phyloP scores from a whole-genome alignment of 2,888 invertebrate species.

The Melieria omissa region DNA sequence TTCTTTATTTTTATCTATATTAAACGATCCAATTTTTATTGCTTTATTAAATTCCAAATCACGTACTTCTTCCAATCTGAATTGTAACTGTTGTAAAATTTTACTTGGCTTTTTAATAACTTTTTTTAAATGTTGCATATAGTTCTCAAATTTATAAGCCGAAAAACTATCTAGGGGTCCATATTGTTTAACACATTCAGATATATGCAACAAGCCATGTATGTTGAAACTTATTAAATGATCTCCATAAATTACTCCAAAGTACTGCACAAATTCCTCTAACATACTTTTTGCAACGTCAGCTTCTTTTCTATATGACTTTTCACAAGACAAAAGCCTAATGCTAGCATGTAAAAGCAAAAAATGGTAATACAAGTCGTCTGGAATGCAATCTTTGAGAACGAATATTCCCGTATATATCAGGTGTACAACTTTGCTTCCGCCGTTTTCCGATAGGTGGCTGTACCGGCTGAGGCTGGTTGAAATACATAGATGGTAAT shows the following conservation, averaged over 20 bases:
- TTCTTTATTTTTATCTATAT: constrained; percentile 3
- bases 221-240: constrained; percentile 18
- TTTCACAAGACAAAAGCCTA: constrained; percentile 9
- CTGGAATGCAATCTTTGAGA: not conserved
- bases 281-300: constrained; percentile 2
- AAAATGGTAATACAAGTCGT: constrained; percentile 15
- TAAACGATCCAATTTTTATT: constrained; percentile 17
- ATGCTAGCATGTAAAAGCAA: constrained; percentile 9
- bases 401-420: no score
- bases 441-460: no score
- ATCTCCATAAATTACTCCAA: constrained; percentile 3
- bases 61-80: not conserved
- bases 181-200: constrained; percentile 17
- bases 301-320: not conserved
- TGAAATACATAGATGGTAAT: no score
- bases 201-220: constrained; percentile 18
- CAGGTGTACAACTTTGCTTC: no score
- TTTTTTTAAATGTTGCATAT: constrained; percentile 20
- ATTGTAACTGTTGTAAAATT: constrained; percentile 10
- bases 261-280: constrained; percentile 3
- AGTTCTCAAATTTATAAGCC: constrained; percentile 20
- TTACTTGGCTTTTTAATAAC: constrained; percentile 15
- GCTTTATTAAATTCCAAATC: not conserved
- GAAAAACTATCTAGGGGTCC: constrained; percentile 24
- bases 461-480: no score